These are phyloP conservation scores for Parnassius mnemosyne DNA, from an alignment of 2,888 invertebrate species.

Conservation along the genomic window DNA sequence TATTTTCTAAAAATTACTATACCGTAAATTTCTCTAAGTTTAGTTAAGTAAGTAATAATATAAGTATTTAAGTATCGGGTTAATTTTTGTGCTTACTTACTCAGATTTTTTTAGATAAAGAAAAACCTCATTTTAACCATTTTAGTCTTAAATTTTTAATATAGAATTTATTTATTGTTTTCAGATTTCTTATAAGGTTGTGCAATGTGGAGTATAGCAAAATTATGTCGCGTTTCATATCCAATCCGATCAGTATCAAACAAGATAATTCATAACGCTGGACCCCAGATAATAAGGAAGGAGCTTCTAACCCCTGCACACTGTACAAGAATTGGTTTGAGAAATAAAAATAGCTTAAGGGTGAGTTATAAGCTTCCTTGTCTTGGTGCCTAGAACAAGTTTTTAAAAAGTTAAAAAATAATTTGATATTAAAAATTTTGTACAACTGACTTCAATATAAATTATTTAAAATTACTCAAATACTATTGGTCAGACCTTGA, in stretches of 20 bases:
- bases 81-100: no score
- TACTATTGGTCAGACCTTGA: no score
- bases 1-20: neutral
- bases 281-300: constrained; percentile 41
- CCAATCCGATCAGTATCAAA: constrained; percentile 44
- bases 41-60: neutral
- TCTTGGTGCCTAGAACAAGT: no score
- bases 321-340: constrained; percentile 36
- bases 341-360: constrained; percentile 44
- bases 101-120: no score
- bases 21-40: neutral
- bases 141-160: no score
- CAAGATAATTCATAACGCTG: constrained; percentile 44
- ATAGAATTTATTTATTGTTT: neutral
- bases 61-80: no score
- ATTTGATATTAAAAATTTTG: no score
- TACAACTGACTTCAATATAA: no score
- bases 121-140: no score
- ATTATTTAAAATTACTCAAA: no score
- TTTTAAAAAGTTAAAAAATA: no score
- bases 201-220: constrained; percentile 60
- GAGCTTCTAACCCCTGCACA: constrained; percentile 51
- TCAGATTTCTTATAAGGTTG: constrained; percentile 21
- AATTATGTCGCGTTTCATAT: constrained; percentile 57
- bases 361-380: constrained; percentile 40